These are phyloP conservation scores for Heteromyza rotundicornis DNA, from an alignment of 2,888 invertebrate species.

Conservation along the genomic window DNA sequence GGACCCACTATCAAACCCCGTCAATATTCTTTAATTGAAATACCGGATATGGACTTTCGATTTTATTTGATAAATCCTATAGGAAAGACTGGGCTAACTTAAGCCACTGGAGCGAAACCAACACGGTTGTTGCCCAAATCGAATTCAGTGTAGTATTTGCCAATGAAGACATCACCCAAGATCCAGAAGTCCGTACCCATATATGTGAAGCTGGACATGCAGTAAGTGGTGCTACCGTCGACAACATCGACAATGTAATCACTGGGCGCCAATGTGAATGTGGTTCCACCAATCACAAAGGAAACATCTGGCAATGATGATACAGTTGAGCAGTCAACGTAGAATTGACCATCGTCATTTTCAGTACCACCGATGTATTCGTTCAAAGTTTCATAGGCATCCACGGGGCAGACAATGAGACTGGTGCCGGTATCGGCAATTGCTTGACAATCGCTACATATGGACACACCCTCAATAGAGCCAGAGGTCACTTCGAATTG, in stretches of 20 bases:
- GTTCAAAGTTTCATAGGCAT: slow-evolving; percentile 78
- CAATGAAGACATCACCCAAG: slow-evolving; percentile 93
- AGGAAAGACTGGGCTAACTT: too few relatives aligned
- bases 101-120: slow-evolving; percentile 74
- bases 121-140: slow-evolving; percentile 82
- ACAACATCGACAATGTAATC: slow-evolving; percentile 73
- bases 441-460: slow-evolving; percentile 82
- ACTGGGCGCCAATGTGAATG: slow-evolving; percentile 74
- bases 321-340: slow-evolving; percentile 77
- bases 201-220: slow-evolving; percentile 87
- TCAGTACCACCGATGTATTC: slow-evolving; percentile 75
- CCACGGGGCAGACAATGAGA: slow-evolving; percentile 85
- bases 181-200: slow-evolving; percentile 87
- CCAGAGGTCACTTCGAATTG: slow-evolving; percentile 87
- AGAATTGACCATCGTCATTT: slow-evolving; percentile 48
- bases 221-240: slow-evolving; percentile 69
- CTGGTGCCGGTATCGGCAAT: slow-evolving; percentile 97
- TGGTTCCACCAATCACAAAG: slow-evolving; percentile 74
- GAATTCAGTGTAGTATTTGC: slow-evolving; percentile 91
- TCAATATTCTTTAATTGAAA: too few relatives aligned
- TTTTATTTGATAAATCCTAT: too few relatives aligned
- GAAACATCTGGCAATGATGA: slow-evolving; percentile 76
- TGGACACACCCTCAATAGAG: slow-evolving; percentile 63
- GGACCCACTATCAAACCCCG: too few relatives aligned
- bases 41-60: too few relatives aligned